A percentile compares a stretch with the other conserved stretches of the same genome.
These are phyloP conservation scores for Sinocyclocheilus maitianheensis DNA, from an alignment of 2,113 vertebrate species.

Conservation along the genomic window DNA sequence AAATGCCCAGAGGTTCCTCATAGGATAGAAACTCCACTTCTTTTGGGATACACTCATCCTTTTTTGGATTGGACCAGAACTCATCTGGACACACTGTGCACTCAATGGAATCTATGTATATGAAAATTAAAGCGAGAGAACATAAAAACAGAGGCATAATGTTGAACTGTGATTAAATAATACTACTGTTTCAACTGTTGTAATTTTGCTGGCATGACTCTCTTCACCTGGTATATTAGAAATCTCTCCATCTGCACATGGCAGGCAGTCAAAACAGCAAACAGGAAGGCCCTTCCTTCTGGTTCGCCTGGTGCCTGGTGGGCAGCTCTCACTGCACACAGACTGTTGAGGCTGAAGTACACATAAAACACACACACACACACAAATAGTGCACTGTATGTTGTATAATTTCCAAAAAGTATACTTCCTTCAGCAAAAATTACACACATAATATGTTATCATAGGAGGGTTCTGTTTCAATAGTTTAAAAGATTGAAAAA, in stretches of 20 bases:
- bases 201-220: background rate
- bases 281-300: slow-evolving; percentile 48
- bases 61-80: slow-evolving; percentile 24
- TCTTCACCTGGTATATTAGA: slow-evolving; percentile 39
- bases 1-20: slow-evolving; percentile 71
- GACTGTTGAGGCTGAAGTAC: background rate
- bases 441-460: background rate
- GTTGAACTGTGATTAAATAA: background rate
- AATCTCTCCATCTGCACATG: slow-evolving; percentile 54
- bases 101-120: slow-evolving; percentile 9
- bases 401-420: background rate
- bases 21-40: slow-evolving; percentile 46
- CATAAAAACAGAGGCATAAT: background rate
- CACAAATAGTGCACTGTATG: background rate
- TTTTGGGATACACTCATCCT: slow-evolving; percentile 42
- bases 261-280: slow-evolving; percentile 50
- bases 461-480: background rate
- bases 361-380: background rate
- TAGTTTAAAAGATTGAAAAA: background rate
- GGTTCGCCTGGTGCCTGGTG: slow-evolving; percentile 47
- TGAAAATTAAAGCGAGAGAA: background rate
- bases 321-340: slow-evolving; percentile 37
- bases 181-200: background rate
- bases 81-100: slow-evolving; percentile 12
- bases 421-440: background rate